Conservation (phyloP, 2,797 vertebrate species). For the Poecilia wingei region DNA sequence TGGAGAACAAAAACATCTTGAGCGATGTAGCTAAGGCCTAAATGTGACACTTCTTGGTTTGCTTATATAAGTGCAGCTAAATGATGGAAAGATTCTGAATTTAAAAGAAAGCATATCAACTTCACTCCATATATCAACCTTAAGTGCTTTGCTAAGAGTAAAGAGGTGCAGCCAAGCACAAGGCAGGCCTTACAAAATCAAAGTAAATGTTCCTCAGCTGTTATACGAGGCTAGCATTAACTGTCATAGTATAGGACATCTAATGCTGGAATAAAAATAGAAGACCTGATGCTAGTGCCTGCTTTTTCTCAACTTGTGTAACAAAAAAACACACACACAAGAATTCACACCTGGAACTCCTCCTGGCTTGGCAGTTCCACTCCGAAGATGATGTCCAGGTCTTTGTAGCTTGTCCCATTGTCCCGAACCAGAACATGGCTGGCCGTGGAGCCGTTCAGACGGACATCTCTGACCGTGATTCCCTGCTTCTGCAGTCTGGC, state of each 20-base stretch:
- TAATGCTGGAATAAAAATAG: background rate
- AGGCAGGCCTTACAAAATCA: background rate
- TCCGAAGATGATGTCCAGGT: conserved; percentile 95
- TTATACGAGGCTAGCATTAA: background rate
- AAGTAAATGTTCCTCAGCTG: background rate
- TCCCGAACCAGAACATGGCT: conserved; percentile 93
- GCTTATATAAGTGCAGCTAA: background rate
- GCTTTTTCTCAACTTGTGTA: background rate
- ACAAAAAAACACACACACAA: background rate
- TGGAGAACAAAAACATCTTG: background rate
- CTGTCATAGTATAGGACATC: background rate
- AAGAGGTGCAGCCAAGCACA: background rate
- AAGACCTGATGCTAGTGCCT: background rate
- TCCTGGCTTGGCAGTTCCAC: conserved; percentile 90
- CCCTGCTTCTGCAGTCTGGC: conserved; percentile 86
- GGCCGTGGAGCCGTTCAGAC: conserved; percentile 95
- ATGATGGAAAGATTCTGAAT: background rate
- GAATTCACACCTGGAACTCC: conserved; percentile 85
- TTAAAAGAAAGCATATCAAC: background rate
- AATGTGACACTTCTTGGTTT: background rate
- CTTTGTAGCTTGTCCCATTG: conserved; percentile 93
- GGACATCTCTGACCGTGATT: conserved; percentile 89
- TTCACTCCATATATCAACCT: background rate
- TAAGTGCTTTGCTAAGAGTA: background rate
- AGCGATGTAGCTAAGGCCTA: background rate